Percentiles rank a stretch among this genome's conserved stretches.
phyloP scores from a whole-genome alignment of 2,888 invertebrate species.

The Homarus gammarus region DNA sequence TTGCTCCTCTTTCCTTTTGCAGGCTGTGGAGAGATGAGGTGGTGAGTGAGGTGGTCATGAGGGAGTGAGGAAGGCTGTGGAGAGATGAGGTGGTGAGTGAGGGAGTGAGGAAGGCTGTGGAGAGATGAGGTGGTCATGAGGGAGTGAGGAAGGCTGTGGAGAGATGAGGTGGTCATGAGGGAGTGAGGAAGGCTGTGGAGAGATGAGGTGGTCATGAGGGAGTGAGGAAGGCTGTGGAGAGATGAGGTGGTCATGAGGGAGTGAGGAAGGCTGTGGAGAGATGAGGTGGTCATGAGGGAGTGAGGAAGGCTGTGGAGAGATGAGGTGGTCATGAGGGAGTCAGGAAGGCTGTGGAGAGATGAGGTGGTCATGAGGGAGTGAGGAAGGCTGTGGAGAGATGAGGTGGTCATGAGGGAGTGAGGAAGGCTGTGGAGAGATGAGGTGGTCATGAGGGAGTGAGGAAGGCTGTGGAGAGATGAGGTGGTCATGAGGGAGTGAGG shows the following conservation, averaged over 20 bases:
- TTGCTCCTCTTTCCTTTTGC: constrained; percentile 96
- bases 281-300: no score
- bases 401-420: constrained; percentile 5
- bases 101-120: constrained; percentile 46
- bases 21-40: constrained; percentile 83
- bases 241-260: not conserved
- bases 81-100: constrained; percentile 45
- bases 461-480: no score
- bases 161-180: not conserved
- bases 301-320: no score
- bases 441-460: no score
- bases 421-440: constrained; percentile 83
- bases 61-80: constrained; percentile 31
- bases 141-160: not conserved
- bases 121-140: no score
- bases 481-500: no score
- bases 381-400: constrained; percentile 84
- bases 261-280: not conserved
- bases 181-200: not conserved
- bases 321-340: no score
- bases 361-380: no score
- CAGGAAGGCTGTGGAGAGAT: no score
- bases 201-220: no score
- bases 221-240: not conserved
- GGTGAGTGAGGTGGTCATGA: not conserved